Percentiles rank a stretch among this genome's conserved stretches.
Conservation (phyloP, 2,888 invertebrate genomes). For the Torymus tubicola region DNA sequence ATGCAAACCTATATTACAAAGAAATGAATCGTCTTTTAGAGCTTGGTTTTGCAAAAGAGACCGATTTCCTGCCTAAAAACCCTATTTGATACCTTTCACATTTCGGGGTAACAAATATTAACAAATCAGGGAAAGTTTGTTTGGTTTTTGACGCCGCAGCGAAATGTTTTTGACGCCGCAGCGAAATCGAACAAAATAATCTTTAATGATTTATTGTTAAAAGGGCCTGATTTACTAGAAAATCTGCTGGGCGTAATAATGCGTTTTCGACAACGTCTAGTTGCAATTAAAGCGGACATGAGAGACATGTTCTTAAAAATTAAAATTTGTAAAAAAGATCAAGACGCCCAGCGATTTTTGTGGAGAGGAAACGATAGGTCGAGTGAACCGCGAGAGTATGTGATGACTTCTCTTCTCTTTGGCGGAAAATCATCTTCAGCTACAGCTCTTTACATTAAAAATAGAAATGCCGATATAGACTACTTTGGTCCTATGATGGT, state of each 20-base stretch:
- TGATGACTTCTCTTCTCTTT: too few relatives aligned
- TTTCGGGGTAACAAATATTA: too few relatives aligned
- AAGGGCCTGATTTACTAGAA: neutral
- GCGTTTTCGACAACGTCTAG: neutral
- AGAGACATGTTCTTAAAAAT: neutral
- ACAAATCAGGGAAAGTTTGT: neutral
- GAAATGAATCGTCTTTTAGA: too few relatives aligned
- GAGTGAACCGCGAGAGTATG: too few relatives aligned
- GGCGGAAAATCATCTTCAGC: neutral
- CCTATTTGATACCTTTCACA: too few relatives aligned
- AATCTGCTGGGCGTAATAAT: neutral
- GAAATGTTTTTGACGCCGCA: neutral
- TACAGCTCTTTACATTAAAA: neutral
- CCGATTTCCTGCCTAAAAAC: too few relatives aligned
- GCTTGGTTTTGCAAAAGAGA: too few relatives aligned
- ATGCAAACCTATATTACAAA: too few relatives aligned
- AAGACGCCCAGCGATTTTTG: too few relatives aligned
- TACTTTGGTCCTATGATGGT: slow-evolving; percentile 60
- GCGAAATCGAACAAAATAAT: neutral
- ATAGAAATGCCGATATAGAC: slow-evolving; percentile 49
- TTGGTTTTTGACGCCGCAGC: too few relatives aligned
- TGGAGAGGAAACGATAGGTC: too few relatives aligned
- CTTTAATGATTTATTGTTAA: neutral
- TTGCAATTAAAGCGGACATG: slow-evolving; percentile 3
- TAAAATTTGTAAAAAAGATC: too few relatives aligned